Evolutionary conservation across 1,140 invertebrate genomes (phyloP).

Genomic region (Odontomachus brunneus): DNA sequence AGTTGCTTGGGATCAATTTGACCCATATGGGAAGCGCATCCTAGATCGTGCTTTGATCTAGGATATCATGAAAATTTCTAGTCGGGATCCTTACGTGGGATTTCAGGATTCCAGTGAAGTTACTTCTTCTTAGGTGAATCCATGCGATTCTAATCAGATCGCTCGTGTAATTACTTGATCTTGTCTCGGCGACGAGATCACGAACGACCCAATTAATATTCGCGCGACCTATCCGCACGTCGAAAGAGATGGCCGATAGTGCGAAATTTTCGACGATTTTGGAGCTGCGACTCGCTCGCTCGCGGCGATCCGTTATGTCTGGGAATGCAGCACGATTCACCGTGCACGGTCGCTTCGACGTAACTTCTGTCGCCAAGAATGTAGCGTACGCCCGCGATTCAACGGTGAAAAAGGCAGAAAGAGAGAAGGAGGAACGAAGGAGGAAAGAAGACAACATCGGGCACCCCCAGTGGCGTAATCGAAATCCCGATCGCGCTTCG

Average conservation of each 20-base stretch:
- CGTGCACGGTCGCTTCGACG: slow-evolving; percentile 62
- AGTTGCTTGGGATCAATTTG: no score
- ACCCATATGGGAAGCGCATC: no score
- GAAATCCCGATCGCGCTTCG: neutral
- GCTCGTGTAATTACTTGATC: no score
- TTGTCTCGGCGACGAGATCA: no score
- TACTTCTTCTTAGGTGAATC: no score
- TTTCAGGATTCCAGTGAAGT: no score
- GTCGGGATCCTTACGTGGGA: no score
- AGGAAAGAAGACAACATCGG: neutral
- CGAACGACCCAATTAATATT: slow-evolving; percentile 24
- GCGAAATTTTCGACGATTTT: slow-evolving; percentile 69
- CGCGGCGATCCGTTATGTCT: slow-evolving; percentile 73
- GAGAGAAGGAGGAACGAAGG: neutral
- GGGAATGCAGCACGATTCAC: slow-evolving; percentile 74
- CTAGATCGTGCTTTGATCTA: no score
- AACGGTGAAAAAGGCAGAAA: slow-evolving; percentile 17
- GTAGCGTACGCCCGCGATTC: slow-evolving; percentile 40
- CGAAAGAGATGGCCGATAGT: neutral
- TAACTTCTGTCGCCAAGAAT: slow-evolving; percentile 64
- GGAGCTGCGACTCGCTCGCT: slow-evolving; percentile 35
- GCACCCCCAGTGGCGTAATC: slow-evolving; percentile 17
- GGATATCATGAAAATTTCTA: no score
- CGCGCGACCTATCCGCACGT: neutral
- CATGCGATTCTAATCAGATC: no score